Percentiles rank a stretch among this genome's conserved stretches.
These are phyloP conservation scores for Drosophila bipectinata DNA, from an alignment of 1,140 invertebrate genomes.

Conservation along the genomic window DNA sequence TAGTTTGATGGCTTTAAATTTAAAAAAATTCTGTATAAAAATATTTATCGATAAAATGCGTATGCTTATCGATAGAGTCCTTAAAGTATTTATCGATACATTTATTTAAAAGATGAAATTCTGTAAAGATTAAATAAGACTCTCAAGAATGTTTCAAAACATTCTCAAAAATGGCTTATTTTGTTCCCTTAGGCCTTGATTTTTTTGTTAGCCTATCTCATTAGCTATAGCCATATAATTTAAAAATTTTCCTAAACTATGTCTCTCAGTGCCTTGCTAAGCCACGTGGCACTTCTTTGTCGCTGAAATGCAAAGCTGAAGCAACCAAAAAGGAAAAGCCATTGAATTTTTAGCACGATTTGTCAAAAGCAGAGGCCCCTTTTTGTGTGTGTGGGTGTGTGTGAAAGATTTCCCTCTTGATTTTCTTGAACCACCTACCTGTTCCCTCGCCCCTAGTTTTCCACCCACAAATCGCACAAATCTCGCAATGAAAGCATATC, in stretches of 20 bases:
- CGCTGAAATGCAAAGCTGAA: slow-evolving; percentile 24
- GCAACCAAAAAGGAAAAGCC: slow-evolving; percentile 14
- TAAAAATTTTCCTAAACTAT: not conserved
- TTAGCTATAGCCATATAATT: too few species aligned
- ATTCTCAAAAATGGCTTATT: too few species aligned
- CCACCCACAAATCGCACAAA: slow-evolving; percentile 35
- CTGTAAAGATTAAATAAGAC: too few species aligned
- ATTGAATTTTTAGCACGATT: slow-evolving; percentile 63
- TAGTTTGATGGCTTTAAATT: too few species aligned
- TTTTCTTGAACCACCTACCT: not conserved
- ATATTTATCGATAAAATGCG: too few species aligned
- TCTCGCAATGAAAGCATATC: slow-evolving; percentile 45
- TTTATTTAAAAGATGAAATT: too few species aligned
- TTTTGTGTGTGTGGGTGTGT: not conserved
- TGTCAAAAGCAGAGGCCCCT: slow-evolving; percentile 54
- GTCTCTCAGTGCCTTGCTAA: slow-evolving; percentile 5
- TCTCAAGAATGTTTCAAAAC: too few species aligned
- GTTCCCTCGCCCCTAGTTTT: not conserved
- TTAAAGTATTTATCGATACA: too few species aligned
- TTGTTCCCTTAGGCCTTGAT: too few species aligned
- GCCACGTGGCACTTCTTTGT: slow-evolving; percentile 9
- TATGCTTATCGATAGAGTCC: too few species aligned
- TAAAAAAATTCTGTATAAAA: too few species aligned
- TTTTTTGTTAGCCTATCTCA: too few species aligned
- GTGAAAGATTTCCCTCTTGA: not conserved